Percentiles rank a stretch among this genome's conserved stretches.
These are phyloP conservation scores for Tetrax tetrax DNA, from an alignment of 2,113 vertebrate genomes.

Conservation along the genomic window DNA sequence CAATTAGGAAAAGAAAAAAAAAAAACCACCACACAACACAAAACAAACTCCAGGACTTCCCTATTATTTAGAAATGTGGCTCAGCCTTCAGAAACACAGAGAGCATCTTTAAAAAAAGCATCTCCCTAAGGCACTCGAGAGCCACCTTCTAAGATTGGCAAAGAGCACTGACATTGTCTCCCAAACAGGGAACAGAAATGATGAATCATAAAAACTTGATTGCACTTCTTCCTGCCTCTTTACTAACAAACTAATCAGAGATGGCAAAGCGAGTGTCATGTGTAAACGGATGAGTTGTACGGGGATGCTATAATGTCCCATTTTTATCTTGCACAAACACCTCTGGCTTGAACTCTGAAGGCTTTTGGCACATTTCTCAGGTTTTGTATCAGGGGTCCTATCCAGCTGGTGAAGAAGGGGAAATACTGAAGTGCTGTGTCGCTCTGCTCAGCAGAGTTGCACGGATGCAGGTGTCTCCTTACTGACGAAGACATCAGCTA, in stretches of 20 bases:
- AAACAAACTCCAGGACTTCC: conserved; percentile 50
- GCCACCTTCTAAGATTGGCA: conserved; percentile 65
- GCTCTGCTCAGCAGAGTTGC: conserved; percentile 3
- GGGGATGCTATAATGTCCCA: conserved; percentile 70
- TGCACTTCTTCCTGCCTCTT: conserved; percentile 74
- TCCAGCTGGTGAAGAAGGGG: conserved; percentile 72
- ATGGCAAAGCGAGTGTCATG: conserved; percentile 37
- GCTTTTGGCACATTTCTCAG: conserved; percentile 66
- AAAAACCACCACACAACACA: neutral
- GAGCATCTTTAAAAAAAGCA: conserved; percentile 69
- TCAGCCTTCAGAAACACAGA: conserved; percentile 1
- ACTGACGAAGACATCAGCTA: conserved; percentile 64
- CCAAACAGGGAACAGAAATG: conserved; percentile 72
- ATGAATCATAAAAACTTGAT: conserved; percentile 77
- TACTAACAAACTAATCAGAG: conserved; percentile 72
- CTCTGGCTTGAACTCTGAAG: conserved; percentile 71
- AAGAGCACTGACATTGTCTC: conserved; percentile 72
- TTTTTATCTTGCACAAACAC: conserved; percentile 79
- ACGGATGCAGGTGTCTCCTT: conserved; percentile 82
- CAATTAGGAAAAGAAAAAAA: conserved; percentile 14
- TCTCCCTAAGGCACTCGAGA: conserved; percentile 59
- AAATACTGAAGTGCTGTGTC: conserved; percentile 52
- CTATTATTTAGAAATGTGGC: conserved; percentile 59
- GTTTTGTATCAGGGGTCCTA: conserved; percentile 68
- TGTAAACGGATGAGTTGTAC: conserved; percentile 71